Conservation (phyloP, 2,113 vertebrate species). For the Telmatochromis brachygnathus region DNA sequence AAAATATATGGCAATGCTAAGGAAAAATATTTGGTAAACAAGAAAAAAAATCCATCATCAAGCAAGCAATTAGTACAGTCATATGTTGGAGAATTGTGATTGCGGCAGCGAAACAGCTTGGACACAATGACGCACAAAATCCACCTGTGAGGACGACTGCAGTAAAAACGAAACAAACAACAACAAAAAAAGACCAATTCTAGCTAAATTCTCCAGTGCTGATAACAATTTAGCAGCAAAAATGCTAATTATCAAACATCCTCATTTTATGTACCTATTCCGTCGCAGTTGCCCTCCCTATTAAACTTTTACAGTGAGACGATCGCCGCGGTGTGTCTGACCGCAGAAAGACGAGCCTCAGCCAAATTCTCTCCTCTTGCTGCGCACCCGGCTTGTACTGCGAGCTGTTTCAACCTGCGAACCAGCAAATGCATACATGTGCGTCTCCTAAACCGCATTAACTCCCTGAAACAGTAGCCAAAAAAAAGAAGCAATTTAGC, state of each 20-base stretch:
- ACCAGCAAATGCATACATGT: background rate
- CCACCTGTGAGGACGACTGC: background rate
- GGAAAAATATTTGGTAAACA: background rate
- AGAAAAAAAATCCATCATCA: background rate
- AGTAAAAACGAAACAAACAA: background rate
- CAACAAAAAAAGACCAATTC: rapidly evolving
- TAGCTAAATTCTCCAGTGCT: background rate
- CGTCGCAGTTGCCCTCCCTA: background rate
- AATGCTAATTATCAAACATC: background rate
- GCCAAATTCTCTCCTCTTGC: slow-evolving; percentile 25
- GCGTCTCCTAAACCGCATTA: background rate
- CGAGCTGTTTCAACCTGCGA: background rate
- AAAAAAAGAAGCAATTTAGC: background rate
- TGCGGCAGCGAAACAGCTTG: background rate
- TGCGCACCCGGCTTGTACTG: background rate
- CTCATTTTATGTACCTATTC: background rate
- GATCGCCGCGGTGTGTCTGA: background rate
- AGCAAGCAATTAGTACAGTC: background rate
- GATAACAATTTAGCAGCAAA: background rate
- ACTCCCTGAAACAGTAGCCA: slow-evolving; percentile 29
- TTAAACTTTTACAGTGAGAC: slow-evolving; percentile 19
- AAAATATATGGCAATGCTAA: background rate
- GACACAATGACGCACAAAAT: background rate
- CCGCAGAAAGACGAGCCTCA: slow-evolving; percentile 4
- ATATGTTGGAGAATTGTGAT: background rate